Percentiles rank a stretch among this genome's conserved stretches.
Conservation (phyloP, 2,797 vertebrate species). For the Coranthus polyacanthus region DNA sequence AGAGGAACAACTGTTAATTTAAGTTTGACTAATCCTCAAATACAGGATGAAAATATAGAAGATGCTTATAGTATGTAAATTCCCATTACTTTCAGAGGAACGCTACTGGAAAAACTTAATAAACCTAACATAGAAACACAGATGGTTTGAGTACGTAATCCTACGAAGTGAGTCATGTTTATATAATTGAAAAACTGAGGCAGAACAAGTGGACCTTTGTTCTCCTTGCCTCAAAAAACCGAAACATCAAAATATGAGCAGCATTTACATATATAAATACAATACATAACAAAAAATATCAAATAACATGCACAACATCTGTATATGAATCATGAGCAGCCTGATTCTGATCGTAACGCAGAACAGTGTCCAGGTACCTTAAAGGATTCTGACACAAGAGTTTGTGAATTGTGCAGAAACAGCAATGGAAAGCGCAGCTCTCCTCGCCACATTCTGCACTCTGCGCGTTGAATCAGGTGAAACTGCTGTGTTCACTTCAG, state of each 20-base stretch:
- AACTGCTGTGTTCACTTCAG: neutral
- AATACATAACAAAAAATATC: constrained; percentile 60
- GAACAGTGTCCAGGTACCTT: constrained; percentile 77
- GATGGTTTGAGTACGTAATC: constrained; percentile 18
- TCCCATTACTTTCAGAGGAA: constrained; percentile 43
- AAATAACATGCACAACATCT: constrained; percentile 47
- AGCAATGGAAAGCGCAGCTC: constrained; percentile 77
- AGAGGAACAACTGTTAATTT: constrained; percentile 74
- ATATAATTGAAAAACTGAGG: constrained; percentile 48
- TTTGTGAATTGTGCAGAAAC: constrained; percentile 47
- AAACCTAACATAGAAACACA: constrained; percentile 31
- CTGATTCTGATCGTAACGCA: constrained; percentile 58
- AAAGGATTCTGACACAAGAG: constrained; percentile 39
- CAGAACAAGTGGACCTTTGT: constrained; percentile 35
- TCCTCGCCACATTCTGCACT: constrained; percentile 50
- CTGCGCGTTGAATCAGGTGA: constrained; percentile 3
- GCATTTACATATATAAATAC: constrained; percentile 83
- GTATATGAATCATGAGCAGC: constrained; percentile 58
- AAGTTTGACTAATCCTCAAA: constrained; percentile 65
- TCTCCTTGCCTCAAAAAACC: constrained; percentile 42
- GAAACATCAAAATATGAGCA: constrained; percentile 76
- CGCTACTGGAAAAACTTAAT: constrained; percentile 45
- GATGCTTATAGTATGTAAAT: constrained; percentile 38
- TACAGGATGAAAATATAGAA: constrained; percentile 36
- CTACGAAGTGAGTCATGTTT: constrained; percentile 33